Evolutionary conservation across 1,140 invertebrate genomes (phyloP), one percentile per base, ranked within the genome.

Genomic region (Hyles euphorbiae): DNA sequence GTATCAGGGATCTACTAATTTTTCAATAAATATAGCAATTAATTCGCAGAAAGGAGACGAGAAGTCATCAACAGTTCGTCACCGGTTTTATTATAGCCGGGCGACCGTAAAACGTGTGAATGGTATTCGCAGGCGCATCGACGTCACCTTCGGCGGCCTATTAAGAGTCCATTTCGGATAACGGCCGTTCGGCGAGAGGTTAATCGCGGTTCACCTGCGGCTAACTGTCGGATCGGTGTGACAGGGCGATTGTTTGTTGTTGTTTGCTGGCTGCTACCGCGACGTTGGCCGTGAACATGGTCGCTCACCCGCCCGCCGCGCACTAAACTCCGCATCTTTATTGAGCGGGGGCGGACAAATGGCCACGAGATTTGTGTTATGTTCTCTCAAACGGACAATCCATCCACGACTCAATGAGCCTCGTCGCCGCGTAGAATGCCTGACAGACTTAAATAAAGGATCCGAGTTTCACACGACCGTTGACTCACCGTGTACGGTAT

Each of bases 111-210:
- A 83, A 70, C 68, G 77, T 76, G 61, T 72, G 62, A 40, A 64
- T 67, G 70, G 58, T 69, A 76, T 76, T 74, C 63, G 75, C 72
- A 72, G 70, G 68, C 74, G 70, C 69, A 66, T 57, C 67, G 33
- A 10, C 5, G 67, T 73, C 70, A 74, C 70, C 62, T 71, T 73
- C 65, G 55, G 60, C 61, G 57, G 44, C 62, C 68, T 72, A 70
- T 74, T 74, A 70, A 75, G 72, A 72, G 63, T 74, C 63, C 65
- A 77, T 81, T 83, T 82, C 70, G 78, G 78, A 68, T 83, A 79
- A 84, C 69, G 81, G 78, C 81, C 77, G 72, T 61, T 68, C 68
- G 72, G 56, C 67, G 79, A 81, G 77, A 81, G 78, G 83, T 87
- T 81, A 81, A 83, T 87, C 70, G 75, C 56, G 63, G 67, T 72